phyloP scores from a whole-genome alignment of 2,113 vertebrate genomes.

The Mirza zaza region DNA sequence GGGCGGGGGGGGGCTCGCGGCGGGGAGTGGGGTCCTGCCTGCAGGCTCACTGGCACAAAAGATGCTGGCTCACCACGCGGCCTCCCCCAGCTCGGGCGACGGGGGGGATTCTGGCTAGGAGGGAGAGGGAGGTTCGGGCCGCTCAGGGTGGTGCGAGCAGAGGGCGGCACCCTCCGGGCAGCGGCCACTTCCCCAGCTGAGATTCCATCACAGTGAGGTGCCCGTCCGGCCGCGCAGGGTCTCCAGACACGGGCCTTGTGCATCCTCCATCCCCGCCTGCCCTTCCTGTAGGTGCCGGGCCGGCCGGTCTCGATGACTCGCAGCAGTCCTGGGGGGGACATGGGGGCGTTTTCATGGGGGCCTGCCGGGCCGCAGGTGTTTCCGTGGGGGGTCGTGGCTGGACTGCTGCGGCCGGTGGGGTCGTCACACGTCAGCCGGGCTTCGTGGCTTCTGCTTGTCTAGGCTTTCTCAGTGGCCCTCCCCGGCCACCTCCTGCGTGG shows the following conservation, averaged over 20 bases:
- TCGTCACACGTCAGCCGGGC: not conserved
- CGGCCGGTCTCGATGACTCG: not conserved
- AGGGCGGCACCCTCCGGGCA: not conserved
- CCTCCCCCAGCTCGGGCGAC: not conserved
- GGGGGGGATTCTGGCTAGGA: not conserved
- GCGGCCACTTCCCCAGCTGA: not conserved
- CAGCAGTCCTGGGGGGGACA: not conserved
- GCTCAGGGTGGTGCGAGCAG: not conserved
- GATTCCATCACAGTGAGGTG: not conserved
- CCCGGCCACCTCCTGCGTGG: not conserved
- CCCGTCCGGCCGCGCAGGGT: accelerated
- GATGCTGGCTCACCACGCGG: constrained; percentile 11
- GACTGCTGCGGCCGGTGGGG: not conserved
- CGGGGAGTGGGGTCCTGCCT: not conserved
- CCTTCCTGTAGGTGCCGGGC: not conserved
- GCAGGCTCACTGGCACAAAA: not conserved
- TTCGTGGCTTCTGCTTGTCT: not conserved
- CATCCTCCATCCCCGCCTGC: not conserved
- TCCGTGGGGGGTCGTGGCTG: not conserved
- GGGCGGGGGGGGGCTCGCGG: not conserved
- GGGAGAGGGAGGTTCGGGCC: not conserved
- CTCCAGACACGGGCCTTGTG: not conserved
- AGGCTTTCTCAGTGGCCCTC: not conserved
- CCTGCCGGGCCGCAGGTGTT: not conserved
- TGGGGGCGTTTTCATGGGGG: not conserved